These are phyloP conservation scores for Scaptodrosophila lebanonensis DNA, from an alignment of 1,140 invertebrate genomes.

Conservation along the genomic window DNA sequence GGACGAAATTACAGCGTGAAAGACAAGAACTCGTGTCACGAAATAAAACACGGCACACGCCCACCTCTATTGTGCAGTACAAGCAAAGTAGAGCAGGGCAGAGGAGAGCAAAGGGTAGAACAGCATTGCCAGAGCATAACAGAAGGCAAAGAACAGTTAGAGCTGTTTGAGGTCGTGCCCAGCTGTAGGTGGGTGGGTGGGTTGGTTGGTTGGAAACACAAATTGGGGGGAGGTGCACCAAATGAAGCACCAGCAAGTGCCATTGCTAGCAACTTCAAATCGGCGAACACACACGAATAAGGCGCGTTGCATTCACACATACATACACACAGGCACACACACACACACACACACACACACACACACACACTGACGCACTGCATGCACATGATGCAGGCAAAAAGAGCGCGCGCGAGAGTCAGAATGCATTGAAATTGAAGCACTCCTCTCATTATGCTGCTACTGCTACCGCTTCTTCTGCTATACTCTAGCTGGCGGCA, in stretches of 20 bases:
- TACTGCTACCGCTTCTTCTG: no score
- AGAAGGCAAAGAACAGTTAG: no score
- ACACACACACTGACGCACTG: background rate
- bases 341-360: slow-evolving; percentile 18
- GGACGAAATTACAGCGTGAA: no score
- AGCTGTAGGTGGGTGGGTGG: slow-evolving; percentile 3
- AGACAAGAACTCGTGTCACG: no score
- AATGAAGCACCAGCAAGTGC: slow-evolving; percentile 45
- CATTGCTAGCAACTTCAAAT: slow-evolving; percentile 39
- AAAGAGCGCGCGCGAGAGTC: slow-evolving; percentile 23
- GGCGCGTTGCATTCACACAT: slow-evolving; percentile 3
- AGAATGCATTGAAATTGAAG: slow-evolving; percentile 44
- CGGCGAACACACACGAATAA: slow-evolving; percentile 15
- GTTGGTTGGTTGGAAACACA: background rate
- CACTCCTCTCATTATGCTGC: slow-evolving; percentile 62
- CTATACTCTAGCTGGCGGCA: slow-evolving; percentile 39
- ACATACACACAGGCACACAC: slow-evolving; percentile 1
- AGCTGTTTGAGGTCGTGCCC: background rate
- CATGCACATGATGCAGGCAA: slow-evolving; percentile 9
- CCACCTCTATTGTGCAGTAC: no score
- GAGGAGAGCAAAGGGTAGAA: no score
- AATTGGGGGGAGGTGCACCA: slow-evolving; percentile 12
- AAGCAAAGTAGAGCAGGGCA: no score
- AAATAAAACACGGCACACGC: no score
- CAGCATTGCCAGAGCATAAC: no score